Base-by-base conservation (phyloP, 1,140 invertebrate genomes). In the Pachyrhynchus sulphureomaculatus region DNA sequence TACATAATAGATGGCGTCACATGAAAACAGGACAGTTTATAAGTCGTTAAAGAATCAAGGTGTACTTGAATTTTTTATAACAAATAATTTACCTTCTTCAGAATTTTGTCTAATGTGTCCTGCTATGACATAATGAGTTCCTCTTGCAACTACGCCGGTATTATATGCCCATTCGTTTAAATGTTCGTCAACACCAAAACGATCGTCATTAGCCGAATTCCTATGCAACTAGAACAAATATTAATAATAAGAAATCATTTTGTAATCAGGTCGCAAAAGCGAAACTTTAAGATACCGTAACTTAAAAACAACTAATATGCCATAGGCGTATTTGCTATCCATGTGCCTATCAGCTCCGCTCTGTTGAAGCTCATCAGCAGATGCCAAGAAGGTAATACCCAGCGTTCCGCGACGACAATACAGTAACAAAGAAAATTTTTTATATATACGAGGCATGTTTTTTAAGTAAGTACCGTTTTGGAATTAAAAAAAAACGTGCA, bases 111-210 rank as follows among this genome's bases (percentile, higher is more conserved):
- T 12, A 12, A 48, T 48, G 32, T 36, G 63, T 2, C 80, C 71
- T 13, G 70, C 44, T 2, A 64, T 56, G 9, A 85, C 15, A 58
- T 81, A 79, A 80, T 88, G 87, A 41, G 77, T 82, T 52, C 91
- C 92, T 67, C 84, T 78, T 1, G 83, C 84, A 12, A 92, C 83
- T 2, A 94, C 76, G 15, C 91, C 89, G 66, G 78, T 70, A 18
- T 80, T 78, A 65, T 76, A 85, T 9, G 82, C 90, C 9, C 79
- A 78, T 77, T 95, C 92, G 74, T 93, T 88, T 2, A 95, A 74
- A 5, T 89, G 83, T 80, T 99, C 96, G 0, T 81, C 48, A 6
- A 53, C 20, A 29, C 21, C 24, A 15, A 36, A 15, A n/a, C 33
- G 18, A 36, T 51, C 48, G 13, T 51, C 48, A 0, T 20, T 8